Evolutionary conservation across 2,888 invertebrate genomes (phyloP), one percentile per base, ranked within the genome.

Genomic region (Tortricodes alternella): DNA sequence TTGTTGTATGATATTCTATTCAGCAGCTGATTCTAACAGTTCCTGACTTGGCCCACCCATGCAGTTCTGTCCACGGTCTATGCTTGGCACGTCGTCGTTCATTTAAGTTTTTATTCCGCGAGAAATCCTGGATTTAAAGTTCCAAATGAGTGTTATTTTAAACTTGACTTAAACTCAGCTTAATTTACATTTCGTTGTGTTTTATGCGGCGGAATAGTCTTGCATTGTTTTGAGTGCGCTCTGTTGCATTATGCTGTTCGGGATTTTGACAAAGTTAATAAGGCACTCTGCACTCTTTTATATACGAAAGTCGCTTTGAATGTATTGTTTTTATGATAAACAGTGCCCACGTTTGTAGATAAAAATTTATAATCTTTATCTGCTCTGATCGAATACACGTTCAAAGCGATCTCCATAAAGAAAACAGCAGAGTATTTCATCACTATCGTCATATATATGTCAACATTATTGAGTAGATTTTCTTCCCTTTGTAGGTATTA

Each of bases 31-130:
- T 3, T 16, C 9, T 7, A 18, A 2, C 16, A 4, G 50, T 43
- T 44, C 11, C 0, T 44, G 6, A 8, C 43, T 38, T 44, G 32
- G 9, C 7, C 49, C 37, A 21, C 9, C 7, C 48, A 8, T 21
- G 43, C n/a, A 34, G 21, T 41, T 34, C 43, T 44, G 49, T 32
- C 32, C 53, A 35, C 52, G 34, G 46, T 44, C 60, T 58, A 61
- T 55, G 58, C 61, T 29, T 24, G 37, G 61, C 61, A 61, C 61
- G 61, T 61, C 53, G 58, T 58, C 39, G 51, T 46, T 61, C 60
- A 61, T 61, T 61, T 61, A 61, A 61, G 61, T 61, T 61, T 61
- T 61, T 61, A 61, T 61, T 61, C 61, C 44, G 35, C 46, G 46
- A 48, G 55, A 53, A 60, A 44, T 58, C 57, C 44, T 46, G 27